Evolutionary conservation across 2,797 vertebrate species (phyloP), one percentile per base, ranked within the genome.

Genomic region (Ctenopoma kingsleyae): DNA sequence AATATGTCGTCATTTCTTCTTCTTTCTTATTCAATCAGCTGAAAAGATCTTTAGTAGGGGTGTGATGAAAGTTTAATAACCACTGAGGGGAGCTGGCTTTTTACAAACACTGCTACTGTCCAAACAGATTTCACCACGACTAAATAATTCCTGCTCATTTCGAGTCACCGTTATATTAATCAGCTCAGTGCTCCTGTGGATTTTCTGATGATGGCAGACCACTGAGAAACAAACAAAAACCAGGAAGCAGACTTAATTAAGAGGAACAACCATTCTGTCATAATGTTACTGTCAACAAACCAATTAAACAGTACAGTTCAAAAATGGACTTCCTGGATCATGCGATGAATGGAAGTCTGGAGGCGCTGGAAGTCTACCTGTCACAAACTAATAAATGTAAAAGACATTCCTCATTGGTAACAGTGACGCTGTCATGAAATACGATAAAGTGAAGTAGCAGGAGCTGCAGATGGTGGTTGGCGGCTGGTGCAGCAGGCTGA

Each of bases 401-500:
- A 36, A 40, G 10, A 53, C n/a, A 50, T 2, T 43, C 25, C 22
- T 25, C 1, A n/a, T 25, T 50, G n/a, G 13, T 15, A 23, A 64
- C 30, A 51, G 7, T 41, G 38, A n/a, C 25, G 48, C 16, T 10
- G 56, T 16, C 30, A 10, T 23, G 12, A 62, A 51, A 23, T 3
- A 8, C 43, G 16, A 12, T 17, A n/a, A 17, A 53, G 30, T 44
- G 0, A 52, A 40, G 32, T 17, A 27, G 22, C 48, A 35, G 66
- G 53, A 17, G 54, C 23, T 48, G 59, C 4, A 17, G 41, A 7
- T 60, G 69, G 25, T n/a, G 16, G 61, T 4, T 51, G 46, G 38
- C 16, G 41, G 30, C 38, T 38, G 36, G 4, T 56, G 53, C 22
- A 20, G 47, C 65, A 3, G 60, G 25, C 53, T 61, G 60, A 69